These are phyloP conservation scores for Xiphophorus couchianus DNA, from an alignment of 2,113 vertebrate genomes.

Conservation along the genomic window DNA sequence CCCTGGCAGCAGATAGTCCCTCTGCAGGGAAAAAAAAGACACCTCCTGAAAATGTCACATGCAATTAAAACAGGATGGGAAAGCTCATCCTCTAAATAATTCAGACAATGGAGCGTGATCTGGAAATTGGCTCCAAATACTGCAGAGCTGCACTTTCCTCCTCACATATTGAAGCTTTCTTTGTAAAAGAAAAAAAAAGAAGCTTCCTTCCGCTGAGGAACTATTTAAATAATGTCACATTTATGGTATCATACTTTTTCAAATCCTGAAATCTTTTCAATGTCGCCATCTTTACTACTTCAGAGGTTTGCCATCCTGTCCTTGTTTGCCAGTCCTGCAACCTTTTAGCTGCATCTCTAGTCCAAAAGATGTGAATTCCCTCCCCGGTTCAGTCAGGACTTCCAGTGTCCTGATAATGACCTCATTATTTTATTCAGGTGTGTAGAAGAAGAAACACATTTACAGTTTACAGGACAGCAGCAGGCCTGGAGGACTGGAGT, in stretches of 20 bases:
- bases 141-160: conserved; percentile 54
- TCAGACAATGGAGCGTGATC: conserved; percentile 69
- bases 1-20: conserved; percentile 32
- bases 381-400: no score
- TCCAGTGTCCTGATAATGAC: no score
- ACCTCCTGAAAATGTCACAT: conserved; percentile 75
- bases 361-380: no score
- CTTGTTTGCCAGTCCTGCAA: no score
- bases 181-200: not conserved
- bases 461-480: no score
- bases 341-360: no score
- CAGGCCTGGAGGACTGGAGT: no score
- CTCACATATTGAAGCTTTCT: not conserved
- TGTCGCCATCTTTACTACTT: no score
- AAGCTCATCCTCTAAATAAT: conserved; percentile 74
- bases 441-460: no score
- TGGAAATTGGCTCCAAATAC: conserved; percentile 57
- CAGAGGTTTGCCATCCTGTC: no score
- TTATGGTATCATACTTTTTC: not conserved
- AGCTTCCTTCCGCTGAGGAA: not conserved
- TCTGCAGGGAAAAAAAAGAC: conserved; percentile 66
- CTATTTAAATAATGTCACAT: not conserved
- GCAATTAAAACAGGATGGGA: conserved; percentile 73
- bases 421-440: no score
- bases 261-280: not conserved